Base-by-base conservation (phyloP, 2,797 vertebrate genomes). In the Enteromius fasciolatus region DNA sequence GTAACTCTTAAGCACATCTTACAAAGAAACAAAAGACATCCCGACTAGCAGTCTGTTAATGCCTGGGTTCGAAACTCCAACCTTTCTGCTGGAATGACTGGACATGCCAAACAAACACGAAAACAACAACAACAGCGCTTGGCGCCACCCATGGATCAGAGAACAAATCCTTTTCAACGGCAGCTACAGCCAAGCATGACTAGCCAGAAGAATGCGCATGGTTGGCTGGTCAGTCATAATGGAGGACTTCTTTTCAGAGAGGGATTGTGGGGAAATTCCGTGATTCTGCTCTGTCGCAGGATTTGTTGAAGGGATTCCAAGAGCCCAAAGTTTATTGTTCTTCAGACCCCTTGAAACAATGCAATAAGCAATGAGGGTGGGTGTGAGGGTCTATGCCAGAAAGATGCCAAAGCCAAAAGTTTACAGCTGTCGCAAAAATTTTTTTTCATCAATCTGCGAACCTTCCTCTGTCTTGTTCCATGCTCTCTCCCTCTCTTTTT, bases 201-300 rank as follows among this genome's bases (percentile, higher is more conserved):
- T 89, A 90, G 91, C 87, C 92, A 90, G 89, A 93, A 93, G 93
- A 95, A 94, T 93, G 91, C 87, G 89, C 91, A 94, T 90, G 93
- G 92, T 94, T 93, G 93, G 93, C 92, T 94, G 93, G 91, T 88
- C 91, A 90, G 90, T 93, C 94, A 94, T 92, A 95, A 95, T 94
- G 92, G 92, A 92, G 86, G 89, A 82, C 92, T 93, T 93, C 93
- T 94, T 92, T 93, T 91, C 78, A 83, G 84, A 85, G 78, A 87
- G 84, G 92, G 91, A 93, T 89, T 92, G 93, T 88, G 90, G 93
- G 92, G 94, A 93, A 95, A 94, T 94, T 94, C 94, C 94, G 90
- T 90, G 87, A 85, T 86, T 88, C 92, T 92, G 90, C 76, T 74
- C 66, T 33, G 81, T 84, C 72, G 52, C 63, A 28, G 68, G 48